These are phyloP conservation scores for Tuberolachnus salignus DNA, from an alignment of 2,888 invertebrate genomes.

Conservation along the genomic window DNA sequence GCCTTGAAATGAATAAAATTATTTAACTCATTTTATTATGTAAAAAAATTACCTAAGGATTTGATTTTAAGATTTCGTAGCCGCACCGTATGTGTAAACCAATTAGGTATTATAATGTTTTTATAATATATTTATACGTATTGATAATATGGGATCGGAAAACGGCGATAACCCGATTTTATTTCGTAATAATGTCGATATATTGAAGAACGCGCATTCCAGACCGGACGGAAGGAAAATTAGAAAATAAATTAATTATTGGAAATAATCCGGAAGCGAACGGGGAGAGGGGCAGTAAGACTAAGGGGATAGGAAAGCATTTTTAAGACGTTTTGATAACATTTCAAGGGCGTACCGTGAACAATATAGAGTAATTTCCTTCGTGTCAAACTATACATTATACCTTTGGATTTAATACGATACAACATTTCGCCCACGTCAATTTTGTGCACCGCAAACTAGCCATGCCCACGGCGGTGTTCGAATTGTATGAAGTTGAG, in stretches of 20 bases:
- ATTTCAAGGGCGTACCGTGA: not conserved
- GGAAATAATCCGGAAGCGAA: not conserved
- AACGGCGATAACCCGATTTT: too few species aligned
- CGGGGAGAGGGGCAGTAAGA: not conserved
- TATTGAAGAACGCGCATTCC: not conserved
- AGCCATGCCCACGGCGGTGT: not conserved
- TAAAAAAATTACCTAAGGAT: too few species aligned
- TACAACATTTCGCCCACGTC: not conserved
- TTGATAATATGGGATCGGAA: too few species aligned
- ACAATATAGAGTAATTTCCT: not conserved
- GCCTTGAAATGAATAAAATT: too few species aligned
- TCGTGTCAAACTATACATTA: not conserved
- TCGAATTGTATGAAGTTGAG: too few species aligned
- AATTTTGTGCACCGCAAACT: not conserved
- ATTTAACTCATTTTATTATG: too few species aligned
- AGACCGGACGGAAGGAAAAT: not conserved
- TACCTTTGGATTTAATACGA: not conserved
- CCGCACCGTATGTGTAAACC: too few species aligned
- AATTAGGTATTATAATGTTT: too few species aligned
- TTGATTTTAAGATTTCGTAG: too few species aligned
- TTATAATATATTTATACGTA: too few species aligned
- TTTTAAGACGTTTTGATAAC: slow-evolving; percentile 4
- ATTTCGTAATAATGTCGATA: not conserved
- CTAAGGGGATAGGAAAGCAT: too few species aligned
- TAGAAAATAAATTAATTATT: slow-evolving; percentile 7